phyloP scores from a whole-genome alignment of 2,113 vertebrate species.

The Gadus macrocephalus region DNA sequence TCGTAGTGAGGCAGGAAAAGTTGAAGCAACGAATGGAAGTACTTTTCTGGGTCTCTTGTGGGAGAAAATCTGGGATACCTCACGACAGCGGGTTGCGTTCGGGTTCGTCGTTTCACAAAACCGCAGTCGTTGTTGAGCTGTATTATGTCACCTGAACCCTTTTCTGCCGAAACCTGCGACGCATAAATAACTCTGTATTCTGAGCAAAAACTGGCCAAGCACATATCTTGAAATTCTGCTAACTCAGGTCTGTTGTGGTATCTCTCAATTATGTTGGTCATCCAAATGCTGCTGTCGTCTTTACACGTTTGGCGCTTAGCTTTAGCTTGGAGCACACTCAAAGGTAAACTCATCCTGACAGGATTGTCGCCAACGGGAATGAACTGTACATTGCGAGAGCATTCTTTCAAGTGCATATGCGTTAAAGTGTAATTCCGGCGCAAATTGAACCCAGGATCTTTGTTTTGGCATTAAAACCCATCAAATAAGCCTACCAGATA shows the following conservation, averaged over 20 bases:
- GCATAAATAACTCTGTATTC: slow-evolving; percentile 12
- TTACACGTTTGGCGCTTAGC: not conserved
- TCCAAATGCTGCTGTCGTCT: slow-evolving; percentile 4
- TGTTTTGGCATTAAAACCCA: too few species aligned
- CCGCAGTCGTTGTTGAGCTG: slow-evolving; percentile 7
- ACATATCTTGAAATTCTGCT: slow-evolving; percentile 9
- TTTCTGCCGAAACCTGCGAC: too few species aligned
- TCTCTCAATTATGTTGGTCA: slow-evolving; percentile 15
- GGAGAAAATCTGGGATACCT: slow-evolving; percentile 7
- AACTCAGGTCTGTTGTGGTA: slow-evolving; percentile 13
- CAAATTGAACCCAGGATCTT: too few species aligned
- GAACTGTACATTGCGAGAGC: slow-evolving; percentile 21
- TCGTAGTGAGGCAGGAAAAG: slow-evolving; percentile 14
- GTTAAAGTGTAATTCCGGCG: slow-evolving; percentile 21
- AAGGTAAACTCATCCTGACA: slow-evolving; percentile 18
- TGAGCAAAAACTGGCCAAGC: slow-evolving; percentile 20
- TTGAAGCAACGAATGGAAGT: not conserved
- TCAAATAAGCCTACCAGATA: too few species aligned
- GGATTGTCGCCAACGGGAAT: slow-evolving; percentile 10
- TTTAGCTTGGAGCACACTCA: slow-evolving; percentile 2
- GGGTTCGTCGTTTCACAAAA: not conserved
- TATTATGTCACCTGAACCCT: not conserved
- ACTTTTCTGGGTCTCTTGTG: slow-evolving; percentile 18
- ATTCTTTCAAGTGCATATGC: slow-evolving; percentile 24
- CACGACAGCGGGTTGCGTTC: slow-evolving; percentile 9